Evolutionary conservation across 2,888 invertebrate genomes (phyloP), one percentile per base, ranked within the genome.

Genomic region (Nomada ruficornis): DNA sequence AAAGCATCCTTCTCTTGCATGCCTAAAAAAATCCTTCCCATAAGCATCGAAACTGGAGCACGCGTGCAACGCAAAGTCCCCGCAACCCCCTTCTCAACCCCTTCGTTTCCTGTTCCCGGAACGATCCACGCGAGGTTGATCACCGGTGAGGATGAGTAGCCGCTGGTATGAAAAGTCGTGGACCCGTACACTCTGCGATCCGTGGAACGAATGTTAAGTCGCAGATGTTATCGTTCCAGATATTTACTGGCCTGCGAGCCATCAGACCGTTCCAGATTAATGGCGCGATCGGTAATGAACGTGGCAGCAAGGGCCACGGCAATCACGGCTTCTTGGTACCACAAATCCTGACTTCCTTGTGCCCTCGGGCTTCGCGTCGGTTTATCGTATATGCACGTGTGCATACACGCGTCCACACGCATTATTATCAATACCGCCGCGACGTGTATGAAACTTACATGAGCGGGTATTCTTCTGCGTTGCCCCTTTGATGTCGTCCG

Each of bases 221-320:
- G 86, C 77, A 89, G 91, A 92, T 92, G 89, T 91, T 92, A 92
- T 92, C 91, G 89, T 85, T 86, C 80, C 83, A 88, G 90, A 91
- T 92, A 92, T 91, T 91, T 91, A 91, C 90, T 90, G 89, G 89
- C 80, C 83, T 85, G 85, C 87, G 89, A 89, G 88, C 88, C 90
- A 91, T 91, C 90, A 88, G 85, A 82, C 86, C 83, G 86, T 86
- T 85, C 82, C 91, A 91, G 91, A 92, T 92, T 92, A 92, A 92
- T 92, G 91, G 92, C 84, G 88, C 89, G 92, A 92, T 91, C 91
- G 89, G 92, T 92, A 92, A 92, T 92, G 91, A 92, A 92, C 90
- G 90, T 89, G 86, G 88, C 85, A 80, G 84, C 88, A 84, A 85
- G 86, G 86, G 86, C 85, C 85, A 87, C 83, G 84, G 90, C 90